Evolutionary conservation across 2,113 vertebrate species (phyloP).

Genomic region (Thamnophis sirtalis): DNA sequence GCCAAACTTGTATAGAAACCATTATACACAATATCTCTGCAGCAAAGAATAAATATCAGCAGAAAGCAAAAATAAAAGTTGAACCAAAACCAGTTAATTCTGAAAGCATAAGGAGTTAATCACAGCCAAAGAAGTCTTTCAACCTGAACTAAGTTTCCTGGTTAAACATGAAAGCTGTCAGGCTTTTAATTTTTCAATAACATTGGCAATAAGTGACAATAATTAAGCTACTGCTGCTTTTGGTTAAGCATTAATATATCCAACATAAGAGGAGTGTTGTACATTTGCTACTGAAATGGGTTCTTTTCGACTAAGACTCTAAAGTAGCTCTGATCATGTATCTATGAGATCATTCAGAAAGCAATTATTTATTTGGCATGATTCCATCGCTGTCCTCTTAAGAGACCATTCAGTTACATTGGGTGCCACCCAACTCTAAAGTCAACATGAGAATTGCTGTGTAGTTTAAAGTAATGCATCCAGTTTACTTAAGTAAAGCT

Average conservation of each 20-base stretch:
- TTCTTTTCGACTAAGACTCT: background rate
- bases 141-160: background rate
- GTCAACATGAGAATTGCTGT: conserved; percentile 41
- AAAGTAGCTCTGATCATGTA: background rate
- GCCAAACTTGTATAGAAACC: background rate
- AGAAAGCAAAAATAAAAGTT: background rate
- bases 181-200: background rate
- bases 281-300: background rate
- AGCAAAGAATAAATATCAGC: background rate
- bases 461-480: background rate
- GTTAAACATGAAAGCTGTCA: background rate
- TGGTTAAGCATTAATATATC: background rate
- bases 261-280: background rate
- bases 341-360: conserved; percentile 1
- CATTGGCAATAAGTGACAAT: background rate
- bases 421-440: conserved; percentile 53
- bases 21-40: background rate
- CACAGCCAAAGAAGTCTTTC: background rate
- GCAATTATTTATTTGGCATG: conserved; percentile 35
- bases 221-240: background rate
- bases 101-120: background rate
- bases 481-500: conserved; percentile 20
- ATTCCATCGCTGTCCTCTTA: conserved; percentile 38
- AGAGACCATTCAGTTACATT: conserved; percentile 38
- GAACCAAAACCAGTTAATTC: background rate